phyloP scores from a whole-genome alignment of 2,888 invertebrate genomes.

The Orthosia gothica region DNA sequence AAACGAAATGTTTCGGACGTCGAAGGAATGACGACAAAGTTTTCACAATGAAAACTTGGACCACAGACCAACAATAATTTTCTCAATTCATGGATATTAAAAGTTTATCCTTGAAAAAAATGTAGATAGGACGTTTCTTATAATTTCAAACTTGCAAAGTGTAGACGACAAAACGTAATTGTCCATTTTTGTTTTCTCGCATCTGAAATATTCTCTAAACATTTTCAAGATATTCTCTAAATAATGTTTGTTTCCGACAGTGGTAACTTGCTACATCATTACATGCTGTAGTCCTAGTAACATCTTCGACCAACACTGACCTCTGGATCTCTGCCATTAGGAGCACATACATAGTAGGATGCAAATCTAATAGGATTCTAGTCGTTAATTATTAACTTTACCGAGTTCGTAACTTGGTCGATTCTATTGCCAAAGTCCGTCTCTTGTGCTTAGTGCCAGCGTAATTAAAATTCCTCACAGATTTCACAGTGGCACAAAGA shows the following conservation, averaged over 20 bases:
- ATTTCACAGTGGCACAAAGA: constrained; percentile 29
- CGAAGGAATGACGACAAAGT: constrained; percentile 49
- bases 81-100: too few relatives aligned
- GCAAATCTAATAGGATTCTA: constrained; percentile 23
- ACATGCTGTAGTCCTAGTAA: not conserved
- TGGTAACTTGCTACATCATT: too few relatives aligned
- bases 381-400: constrained; percentile 49
- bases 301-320: not conserved
- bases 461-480: constrained; percentile 49
- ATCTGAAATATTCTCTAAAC: too few relatives aligned
- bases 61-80: constrained; percentile 12
- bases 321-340: not conserved
- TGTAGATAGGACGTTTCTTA: too few relatives aligned
- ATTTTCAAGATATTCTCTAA: too few relatives aligned
- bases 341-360: constrained; percentile 5
- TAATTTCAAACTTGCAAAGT: too few relatives aligned
- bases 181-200: too few relatives aligned
- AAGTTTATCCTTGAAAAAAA: too few relatives aligned
- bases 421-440: constrained; percentile 41
- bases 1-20: constrained; percentile 51
- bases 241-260: too few relatives aligned
- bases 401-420: constrained; percentile 38
- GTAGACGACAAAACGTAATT: too few relatives aligned
- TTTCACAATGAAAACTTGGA: constrained; percentile 50
- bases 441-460: constrained; percentile 18